phyloP scores from a whole-genome alignment of 2,113 vertebrate genomes.

The Rhea americana region DNA sequence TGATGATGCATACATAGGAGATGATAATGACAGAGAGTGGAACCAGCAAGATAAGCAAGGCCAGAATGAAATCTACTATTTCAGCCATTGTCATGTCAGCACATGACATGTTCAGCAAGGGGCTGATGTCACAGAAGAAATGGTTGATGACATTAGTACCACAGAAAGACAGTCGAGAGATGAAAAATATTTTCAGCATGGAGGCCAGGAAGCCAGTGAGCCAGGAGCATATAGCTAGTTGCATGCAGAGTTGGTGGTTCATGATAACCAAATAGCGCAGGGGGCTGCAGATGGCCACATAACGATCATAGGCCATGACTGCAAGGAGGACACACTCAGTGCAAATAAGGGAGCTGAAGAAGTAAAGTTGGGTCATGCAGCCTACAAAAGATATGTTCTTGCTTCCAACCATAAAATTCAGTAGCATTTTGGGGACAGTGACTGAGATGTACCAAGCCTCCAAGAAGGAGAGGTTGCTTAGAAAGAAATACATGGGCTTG shows the following conservation, averaged over 20 bases:
- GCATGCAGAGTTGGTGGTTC: neutral
- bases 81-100: constrained; percentile 12
- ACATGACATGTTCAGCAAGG: constrained; percentile 48
- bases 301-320: constrained; percentile 56
- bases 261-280: constrained; percentile 24
- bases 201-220: constrained; percentile 38
- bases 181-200: constrained; percentile 42
- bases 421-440: constrained; percentile 46
- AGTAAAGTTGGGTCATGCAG: constrained; percentile 54
- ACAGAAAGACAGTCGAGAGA: constrained; percentile 38
- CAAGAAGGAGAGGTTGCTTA: constrained; percentile 48
- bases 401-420: neutral
- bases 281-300: constrained; percentile 44
- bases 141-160: constrained; percentile 39
- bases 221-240: constrained; percentile 31
- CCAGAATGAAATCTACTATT: constrained; percentile 48
- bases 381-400: constrained; percentile 20
- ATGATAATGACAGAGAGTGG: constrained; percentile 8
- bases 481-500: constrained; percentile 61
- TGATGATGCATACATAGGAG: constrained; percentile 42
- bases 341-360: constrained; percentile 38
- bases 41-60: constrained; percentile 38
- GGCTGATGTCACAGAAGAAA: constrained; percentile 58
- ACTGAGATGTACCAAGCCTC: constrained; percentile 55
- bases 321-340: constrained; percentile 50